Base-by-base conservation (phyloP, 2,113 vertebrate species). In the Salvelinus fontinalis region DNA sequence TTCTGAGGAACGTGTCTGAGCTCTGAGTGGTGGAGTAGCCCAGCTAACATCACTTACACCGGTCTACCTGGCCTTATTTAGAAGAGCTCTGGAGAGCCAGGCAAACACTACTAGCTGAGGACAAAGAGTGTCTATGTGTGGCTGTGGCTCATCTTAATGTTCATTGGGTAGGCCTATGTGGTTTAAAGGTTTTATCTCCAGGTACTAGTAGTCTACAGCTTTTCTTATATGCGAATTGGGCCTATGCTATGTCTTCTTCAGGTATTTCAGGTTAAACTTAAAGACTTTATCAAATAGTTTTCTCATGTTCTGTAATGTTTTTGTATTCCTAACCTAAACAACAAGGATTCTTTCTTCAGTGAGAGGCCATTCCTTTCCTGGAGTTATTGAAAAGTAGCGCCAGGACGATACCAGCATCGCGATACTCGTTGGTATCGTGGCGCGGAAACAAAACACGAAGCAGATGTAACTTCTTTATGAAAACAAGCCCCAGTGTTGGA, bases 31-130 rank as follows among this genome's bases (percentile, higher is more conserved):
- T 80, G 51, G 60, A 60, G 66, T 70, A 65, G 60, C n/a, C 26
- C 62, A 59, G 67, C 22, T 79, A 71, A 76, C 75, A 84, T 89
- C 83, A 85, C 84, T 87, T 84, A 74, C 81, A 83, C 75, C 74
- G 49, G 85, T 79, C 87, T 86, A 91, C 85, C 89, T 87, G 85
- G 71, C 90, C 89, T 87, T 93, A 92, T 93, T 92, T 93, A 92
- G 90, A 91, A 92, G 84, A 86, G 80, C 83, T 70, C 70, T 74
- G 83, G 84, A 70, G 78, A 80, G 78, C 88, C 69, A 85, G 87
- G 31, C 13, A 62, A 18, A 14, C 29, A 3, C 16, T 14, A 39
- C 18, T 24, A 44, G 13, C 44, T 24, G 16, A 14, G 29, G 68
- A 48, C 68, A 70, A 6, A 49, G 29, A 8, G 4, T 11, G 44